A percentile compares a stretch with the other conserved stretches of the same genome.
These are phyloP conservation scores for Dyspetes luteomarginatus DNA, from an alignment of 2,888 invertebrate species.

Conservation along the genomic window DNA sequence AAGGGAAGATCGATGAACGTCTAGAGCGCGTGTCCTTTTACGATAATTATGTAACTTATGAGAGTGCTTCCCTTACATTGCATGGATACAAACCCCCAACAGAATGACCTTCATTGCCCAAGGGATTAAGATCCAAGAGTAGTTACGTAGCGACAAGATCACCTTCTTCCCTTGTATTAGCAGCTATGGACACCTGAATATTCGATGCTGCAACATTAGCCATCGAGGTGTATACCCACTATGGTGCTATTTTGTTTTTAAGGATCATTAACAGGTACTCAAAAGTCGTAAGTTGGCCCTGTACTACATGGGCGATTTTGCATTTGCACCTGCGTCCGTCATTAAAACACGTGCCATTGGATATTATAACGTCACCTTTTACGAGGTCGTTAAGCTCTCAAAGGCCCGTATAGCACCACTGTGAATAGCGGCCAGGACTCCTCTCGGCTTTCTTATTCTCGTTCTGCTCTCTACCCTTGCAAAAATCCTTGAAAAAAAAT, in stretches of 20 bases:
- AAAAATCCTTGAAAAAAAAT: neutral
- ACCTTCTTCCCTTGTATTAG: conserved; percentile 42
- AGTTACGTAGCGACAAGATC: conserved; percentile 2
- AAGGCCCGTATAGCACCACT: conserved; percentile 54
- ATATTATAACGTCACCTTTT: conserved; percentile 74
- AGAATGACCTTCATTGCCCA: neutral
- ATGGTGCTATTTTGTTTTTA: conserved; percentile 68
- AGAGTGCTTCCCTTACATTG: neutral
- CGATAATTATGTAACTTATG: neutral
- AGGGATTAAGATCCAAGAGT: conserved; percentile 7
- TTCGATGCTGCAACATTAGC: conserved; percentile 54
- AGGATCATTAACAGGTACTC: conserved; percentile 76
- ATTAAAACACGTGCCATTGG: conserved; percentile 75
- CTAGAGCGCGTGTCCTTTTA: neutral
- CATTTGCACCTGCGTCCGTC: conserved; percentile 73
- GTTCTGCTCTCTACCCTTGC: conserved; percentile 8
- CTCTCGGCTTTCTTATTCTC: conserved; percentile 28
- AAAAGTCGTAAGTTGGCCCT: conserved; percentile 66
- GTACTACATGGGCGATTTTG: conserved; percentile 68
- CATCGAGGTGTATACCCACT: conserved; percentile 36
- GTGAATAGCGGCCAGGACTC: conserved; percentile 13
- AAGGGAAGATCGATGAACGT: neutral
- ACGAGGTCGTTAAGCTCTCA: conserved; percentile 74
- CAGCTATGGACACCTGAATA: conserved; percentile 36
- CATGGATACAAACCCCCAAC: neutral